phyloP scores from a whole-genome alignment of 2,113 vertebrate species.

The Ornithorhynchus anatinus region DNA sequence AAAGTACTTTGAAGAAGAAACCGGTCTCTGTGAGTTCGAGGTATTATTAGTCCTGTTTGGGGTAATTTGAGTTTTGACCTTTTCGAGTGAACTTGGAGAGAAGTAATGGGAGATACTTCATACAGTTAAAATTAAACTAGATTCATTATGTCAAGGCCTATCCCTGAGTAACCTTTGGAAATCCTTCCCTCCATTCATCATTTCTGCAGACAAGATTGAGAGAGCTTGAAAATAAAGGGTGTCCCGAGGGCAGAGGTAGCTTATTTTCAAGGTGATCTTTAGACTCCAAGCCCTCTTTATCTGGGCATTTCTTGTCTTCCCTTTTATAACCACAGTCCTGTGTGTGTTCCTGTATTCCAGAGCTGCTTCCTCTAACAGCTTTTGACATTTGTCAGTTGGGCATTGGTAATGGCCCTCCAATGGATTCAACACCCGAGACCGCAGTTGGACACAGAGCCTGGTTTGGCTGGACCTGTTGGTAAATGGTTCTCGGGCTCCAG shows the following conservation, averaged over 20 bases:
- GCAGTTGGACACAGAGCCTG: background rate
- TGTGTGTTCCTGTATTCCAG: background rate
- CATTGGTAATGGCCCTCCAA: background rate
- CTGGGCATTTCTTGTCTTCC: background rate
- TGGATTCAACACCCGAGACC: background rate
- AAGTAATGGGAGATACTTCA: background rate
- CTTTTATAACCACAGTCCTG: background rate
- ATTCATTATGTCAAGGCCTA: background rate
- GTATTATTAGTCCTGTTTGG: background rate
- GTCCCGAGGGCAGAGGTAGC: background rate
- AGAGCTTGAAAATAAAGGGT: background rate
- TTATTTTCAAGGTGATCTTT: background rate
- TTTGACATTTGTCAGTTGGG: background rate
- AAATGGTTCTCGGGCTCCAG: accelerated
- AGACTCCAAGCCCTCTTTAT: background rate
- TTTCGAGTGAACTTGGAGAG: slow-evolving; percentile 13
- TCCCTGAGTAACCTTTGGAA: background rate
- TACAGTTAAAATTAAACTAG: background rate
- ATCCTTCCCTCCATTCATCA: background rate
- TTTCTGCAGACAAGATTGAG: slow-evolving; percentile 9
- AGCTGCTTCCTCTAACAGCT: background rate
- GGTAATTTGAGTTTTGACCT: slow-evolving; percentile 25
- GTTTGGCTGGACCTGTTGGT: accelerated
- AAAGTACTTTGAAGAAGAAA: background rate
- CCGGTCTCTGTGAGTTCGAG: background rate